Base-by-base conservation (phyloP, 2,888 invertebrate genomes). In the Drosophila basisetae region DNA sequence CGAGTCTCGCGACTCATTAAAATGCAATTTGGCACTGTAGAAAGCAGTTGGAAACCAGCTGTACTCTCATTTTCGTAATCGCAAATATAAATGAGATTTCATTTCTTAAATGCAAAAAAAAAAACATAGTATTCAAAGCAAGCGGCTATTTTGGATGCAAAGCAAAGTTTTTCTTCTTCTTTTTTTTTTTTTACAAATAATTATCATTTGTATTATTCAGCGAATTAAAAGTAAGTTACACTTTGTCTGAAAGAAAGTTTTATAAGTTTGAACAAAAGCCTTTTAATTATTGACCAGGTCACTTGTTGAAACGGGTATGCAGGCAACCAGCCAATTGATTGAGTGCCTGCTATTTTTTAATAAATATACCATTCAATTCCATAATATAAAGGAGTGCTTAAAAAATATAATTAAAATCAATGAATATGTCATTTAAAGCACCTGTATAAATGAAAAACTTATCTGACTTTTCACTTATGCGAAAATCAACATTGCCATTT, bases 1-100 rank as follows among this genome's bases (percentile, higher is more conserved):
- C 63, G 49, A 58, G 47, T 64, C 59, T 66, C 63, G 63, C 64
- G 33, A 59, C 77, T 72, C 81, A 80, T 78, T 78, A 71, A 78
- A 76, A 76, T 76, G 60, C 80, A 63, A 37, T 47, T 33, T 33
- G 33, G 9, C 16, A 2, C 4, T 9, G 1, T 11, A 22, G 31
- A 30, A 31, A 49, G 7, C 33, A 39, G 18, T 31, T 18, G 10
- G 28, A 53, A n/a, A 22, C 33, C 10, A 47, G 16, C 2, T 11
- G 55, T 33, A 54, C 54, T 68, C 39, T 13, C 54, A 25, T 33
- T 68, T 55, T 1, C 55, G 18, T 4, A 13, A 67, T 13, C 67
- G 16, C 5, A 28, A 18, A 4, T n/a, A 11, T 33, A 30, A n/a
- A 39, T 18, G 30, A n/a, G 13, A 41, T 22, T 41, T 22, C 7